Percentiles rank a stretch among this genome's conserved stretches.
Conservation (phyloP, 2,888 invertebrate genomes). For the Cerastoderma edule region DNA sequence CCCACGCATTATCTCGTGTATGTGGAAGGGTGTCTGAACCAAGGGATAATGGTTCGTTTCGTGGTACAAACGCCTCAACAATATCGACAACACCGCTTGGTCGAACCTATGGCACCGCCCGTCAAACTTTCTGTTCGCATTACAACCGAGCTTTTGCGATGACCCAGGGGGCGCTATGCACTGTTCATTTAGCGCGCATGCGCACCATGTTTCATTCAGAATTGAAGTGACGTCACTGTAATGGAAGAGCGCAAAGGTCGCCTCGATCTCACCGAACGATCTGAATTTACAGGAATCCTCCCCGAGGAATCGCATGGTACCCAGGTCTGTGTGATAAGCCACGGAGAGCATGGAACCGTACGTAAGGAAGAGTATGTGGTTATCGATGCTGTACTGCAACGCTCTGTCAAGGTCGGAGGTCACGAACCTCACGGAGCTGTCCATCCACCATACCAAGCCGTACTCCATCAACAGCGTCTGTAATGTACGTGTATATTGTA, state of each 20-base stretch:
- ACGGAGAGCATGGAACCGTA: constrained; percentile 41
- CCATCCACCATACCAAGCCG: constrained; percentile 61
- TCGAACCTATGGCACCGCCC: constrained; percentile 63
- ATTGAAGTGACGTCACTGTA: constrained; percentile 47
- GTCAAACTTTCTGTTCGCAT: constrained; percentile 14
- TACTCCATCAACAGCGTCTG: constrained; percentile 50
- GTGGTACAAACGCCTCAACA: constrained; percentile 55
- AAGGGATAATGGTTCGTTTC: constrained; percentile 54
- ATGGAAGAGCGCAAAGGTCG: constrained; percentile 55
- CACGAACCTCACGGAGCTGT: constrained; percentile 49
- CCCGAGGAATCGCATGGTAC: constrained; percentile 41
- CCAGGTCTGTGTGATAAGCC: constrained; percentile 43
- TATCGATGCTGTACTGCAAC: constrained; percentile 36
- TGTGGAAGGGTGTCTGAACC: constrained; percentile 43
- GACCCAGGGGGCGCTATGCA: constrained; percentile 52
- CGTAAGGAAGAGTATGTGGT: constrained; percentile 51
- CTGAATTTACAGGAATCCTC: constrained; percentile 58
- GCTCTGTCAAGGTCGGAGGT: constrained; percentile 42
- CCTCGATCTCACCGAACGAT: constrained; percentile 56
- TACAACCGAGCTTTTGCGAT: constrained; percentile 29
- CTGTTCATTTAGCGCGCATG: constrained; percentile 46
- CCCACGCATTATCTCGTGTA: constrained; percentile 50
- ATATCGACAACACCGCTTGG: constrained; percentile 58
- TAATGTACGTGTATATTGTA: constrained; percentile 9
- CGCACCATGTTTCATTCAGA: constrained; percentile 50